Evolutionary conservation across 1,140 invertebrate genomes (phyloP), one percentile per base, ranked within the genome.

Genomic region (Dufourea novaeangliae): DNA sequence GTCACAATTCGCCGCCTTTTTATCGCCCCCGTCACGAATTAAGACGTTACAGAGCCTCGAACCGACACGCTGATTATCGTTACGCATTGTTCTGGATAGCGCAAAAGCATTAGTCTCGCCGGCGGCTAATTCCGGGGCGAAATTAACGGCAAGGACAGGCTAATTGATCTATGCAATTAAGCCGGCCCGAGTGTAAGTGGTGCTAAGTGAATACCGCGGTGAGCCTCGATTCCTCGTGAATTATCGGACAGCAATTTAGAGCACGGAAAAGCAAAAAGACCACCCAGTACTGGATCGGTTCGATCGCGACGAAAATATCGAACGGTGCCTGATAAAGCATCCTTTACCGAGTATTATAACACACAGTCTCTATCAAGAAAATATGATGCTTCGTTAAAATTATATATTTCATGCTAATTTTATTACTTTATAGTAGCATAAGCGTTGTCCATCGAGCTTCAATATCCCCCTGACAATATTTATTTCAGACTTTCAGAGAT

Each of bases 81-180:
- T 52, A 54, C 20, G 41, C 44, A 63, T 73, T 37, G 29, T 63
- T 12, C 20, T n/a, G 34, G 50, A 75, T 75, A 77, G 61, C n/a
- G 54, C 27, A 17, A 69, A 79, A 80, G 61, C 39, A 20, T 75
- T 59, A 46, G 41, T 59, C 39, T 50, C 27, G 25, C 61, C 69
- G 11, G 7, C 10, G 41, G 69, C 37, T 66, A 78, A 83, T 69
- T 82, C n/a, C n/a, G 34, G 3, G 14, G 5, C 44, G 59, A 78
- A 70, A 68, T 72, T 79, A 79, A 50, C 57, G 14, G 61, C 75
- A 61, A 84, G 75, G 70, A 79, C 70, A 54, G 29, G n/a, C 74
- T 83, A 79, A 75, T 82, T 74, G 64, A 74, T 54, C 59, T 20
- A n/a, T 67, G 71, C 68, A 78, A 72, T 78, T 81, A 81, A 59